Evolutionary conservation across 1,140 invertebrate genomes (phyloP).

Genomic region (Drosophila mojavensis): DNA sequence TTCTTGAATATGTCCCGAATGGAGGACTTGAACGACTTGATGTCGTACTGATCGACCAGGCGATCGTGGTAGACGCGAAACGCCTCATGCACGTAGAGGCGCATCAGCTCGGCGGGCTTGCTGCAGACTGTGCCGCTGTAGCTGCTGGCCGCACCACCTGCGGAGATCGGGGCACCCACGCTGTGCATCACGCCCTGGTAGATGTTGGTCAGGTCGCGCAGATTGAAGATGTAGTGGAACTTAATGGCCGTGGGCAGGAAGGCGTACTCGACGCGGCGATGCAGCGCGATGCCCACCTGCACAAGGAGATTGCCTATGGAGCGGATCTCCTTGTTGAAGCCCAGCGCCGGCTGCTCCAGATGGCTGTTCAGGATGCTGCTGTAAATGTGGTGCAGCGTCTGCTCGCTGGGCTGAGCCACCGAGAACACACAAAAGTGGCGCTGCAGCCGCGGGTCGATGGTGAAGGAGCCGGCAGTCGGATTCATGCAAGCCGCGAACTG

Average conservation of each 20-base stretch:
- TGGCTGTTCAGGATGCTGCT: conserved; percentile 92
- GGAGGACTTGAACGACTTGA: conserved; percentile 90
- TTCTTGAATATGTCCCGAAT: conserved; percentile 93
- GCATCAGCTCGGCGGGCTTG: conserved; percentile 89
- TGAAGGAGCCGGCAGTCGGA: conserved; percentile 97
- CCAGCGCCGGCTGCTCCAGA: conserved; percentile 87
- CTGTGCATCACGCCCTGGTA: conserved; percentile 87
- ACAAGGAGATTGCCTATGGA: conserved; percentile 88
- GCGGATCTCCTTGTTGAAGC: conserved; percentile 87
- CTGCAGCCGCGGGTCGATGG: conserved; percentile 95
- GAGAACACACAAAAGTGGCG: conserved; percentile 97
- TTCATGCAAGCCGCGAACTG: conserved; percentile 99
- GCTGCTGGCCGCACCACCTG: conserved; percentile 36
- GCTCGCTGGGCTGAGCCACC: conserved; percentile 91
- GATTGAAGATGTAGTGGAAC: conserved; percentile 98
- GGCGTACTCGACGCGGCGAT: conserved; percentile 89
- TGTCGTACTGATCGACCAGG: conserved; percentile 91
- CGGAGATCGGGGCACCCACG: conserved; percentile 75
- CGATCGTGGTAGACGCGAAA: conserved; percentile 96
- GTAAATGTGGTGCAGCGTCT: conserved; percentile 94
- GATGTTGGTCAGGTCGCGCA: conserved; percentile 96
- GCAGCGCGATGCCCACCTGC: conserved; percentile 90
- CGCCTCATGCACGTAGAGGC: conserved; percentile 96
- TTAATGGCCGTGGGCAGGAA: conserved; percentile 97
- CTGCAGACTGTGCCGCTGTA: conserved; percentile 86